Base-by-base conservation (phyloP, 2,113 vertebrate species). In the Ardeotis arabs region DNA sequence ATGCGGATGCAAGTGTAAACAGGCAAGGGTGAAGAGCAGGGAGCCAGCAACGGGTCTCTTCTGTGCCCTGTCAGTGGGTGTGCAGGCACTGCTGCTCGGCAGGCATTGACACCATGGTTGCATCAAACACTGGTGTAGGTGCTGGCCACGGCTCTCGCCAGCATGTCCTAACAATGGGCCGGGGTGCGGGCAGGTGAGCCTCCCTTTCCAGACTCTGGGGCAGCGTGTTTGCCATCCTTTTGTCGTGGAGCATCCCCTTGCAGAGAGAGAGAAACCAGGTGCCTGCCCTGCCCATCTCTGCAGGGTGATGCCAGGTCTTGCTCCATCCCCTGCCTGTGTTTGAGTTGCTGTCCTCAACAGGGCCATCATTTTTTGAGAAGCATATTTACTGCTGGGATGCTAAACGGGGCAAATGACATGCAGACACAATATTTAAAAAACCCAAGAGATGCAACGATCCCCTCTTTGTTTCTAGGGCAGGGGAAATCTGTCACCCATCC, bases 41-140 rank as follows among this genome's bases (percentile, higher is more conserved):
- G n/a, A 88, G 68, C 31, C 3, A 3, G 53, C 0, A 1, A 39
- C 3, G 2, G 33, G 58, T 21, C 88, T 67, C 66, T 22, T 24
- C 73, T 10, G 4, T 77, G 49, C 31, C n/a, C 25, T 0, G 1
- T 22, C 0, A 0, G 29, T 28, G 37, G 53, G 44, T 14, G 24
- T 5, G 0, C 0, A 0, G 69, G 24, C 0, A 0, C 49, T 59
- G 55, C 80, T 90, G 50, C 49, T 31, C 8, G 5, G 23, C 1
- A 2, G 33, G 47, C 37, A 7, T 10, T 10, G 23, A 9, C n/a
- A 53, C 24, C 1, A 2, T 1, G 13, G 24, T 29, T 1, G 7
- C 12, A 17, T 56, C 22, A 8, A 39, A 39, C n/a, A 14, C 29
- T 3, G 3, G 35, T 13, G 31, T 21, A n/a, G 60, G 28, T 1